Percentiles rank a stretch among this genome's conserved stretches.
Conservation (phyloP, 2,797 vertebrate genomes). For the Anguilla pacifica region DNA sequence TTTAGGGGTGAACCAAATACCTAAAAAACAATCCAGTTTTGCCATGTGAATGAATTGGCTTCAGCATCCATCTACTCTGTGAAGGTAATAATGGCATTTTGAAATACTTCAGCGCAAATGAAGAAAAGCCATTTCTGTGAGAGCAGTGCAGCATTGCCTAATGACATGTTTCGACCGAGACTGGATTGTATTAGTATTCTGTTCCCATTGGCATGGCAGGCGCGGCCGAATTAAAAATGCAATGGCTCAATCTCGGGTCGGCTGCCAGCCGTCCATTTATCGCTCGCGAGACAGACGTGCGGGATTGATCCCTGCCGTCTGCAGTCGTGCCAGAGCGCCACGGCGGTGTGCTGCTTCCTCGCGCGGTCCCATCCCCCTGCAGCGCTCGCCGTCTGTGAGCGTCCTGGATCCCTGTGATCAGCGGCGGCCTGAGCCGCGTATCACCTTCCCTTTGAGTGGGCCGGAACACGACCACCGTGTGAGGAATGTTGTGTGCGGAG, state of each 20-base stretch:
- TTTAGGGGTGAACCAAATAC: too few species aligned
- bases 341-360: background rate
- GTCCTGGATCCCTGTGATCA: background rate
- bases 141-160: background rate
- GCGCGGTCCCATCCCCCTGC: background rate
- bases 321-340: background rate
- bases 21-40: background rate
- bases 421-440: background rate
- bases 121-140: background rate
- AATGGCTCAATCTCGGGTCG: background rate
- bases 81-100: background rate
- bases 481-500: background rate
- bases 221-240: background rate
- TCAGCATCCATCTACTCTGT: background rate
- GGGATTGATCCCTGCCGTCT: background rate
- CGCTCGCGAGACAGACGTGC: background rate
- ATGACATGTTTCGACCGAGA: background rate
- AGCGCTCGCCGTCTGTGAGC: background rate
- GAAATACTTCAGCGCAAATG: background rate
- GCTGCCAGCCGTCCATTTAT: background rate
- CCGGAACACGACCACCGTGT: background rate
- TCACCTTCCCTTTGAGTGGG: background rate
- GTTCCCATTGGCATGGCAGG: background rate
- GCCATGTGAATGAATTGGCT: background rate
- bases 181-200: background rate